These are phyloP conservation scores for Drosophila yakuba DNA, from an alignment of 1,140 invertebrate species.

Conservation along the genomic window DNA sequence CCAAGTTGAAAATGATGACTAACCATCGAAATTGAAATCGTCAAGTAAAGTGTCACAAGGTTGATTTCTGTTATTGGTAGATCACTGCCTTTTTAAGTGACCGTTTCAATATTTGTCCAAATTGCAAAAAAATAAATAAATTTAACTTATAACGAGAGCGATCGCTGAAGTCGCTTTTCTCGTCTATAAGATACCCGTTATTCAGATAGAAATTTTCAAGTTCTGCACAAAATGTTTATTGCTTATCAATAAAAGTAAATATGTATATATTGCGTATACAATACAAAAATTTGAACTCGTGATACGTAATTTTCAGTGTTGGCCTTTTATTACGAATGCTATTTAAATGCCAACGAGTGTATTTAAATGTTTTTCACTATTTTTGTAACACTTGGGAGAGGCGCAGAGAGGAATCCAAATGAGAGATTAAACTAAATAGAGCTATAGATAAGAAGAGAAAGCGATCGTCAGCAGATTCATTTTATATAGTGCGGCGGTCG, in stretches of 20 bases:
- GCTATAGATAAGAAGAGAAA: conserved; percentile 11
- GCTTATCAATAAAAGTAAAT: too few species aligned
- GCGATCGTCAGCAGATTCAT: conserved; percentile 36
- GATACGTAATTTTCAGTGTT: not conserved
- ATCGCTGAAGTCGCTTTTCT: too few species aligned
- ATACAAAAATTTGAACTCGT: too few species aligned
- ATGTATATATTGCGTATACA: too few species aligned
- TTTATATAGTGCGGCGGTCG: conserved; percentile 38
- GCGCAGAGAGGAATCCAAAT: not conserved
- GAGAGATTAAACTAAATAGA: not conserved
- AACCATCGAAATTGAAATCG: not conserved
- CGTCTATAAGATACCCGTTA: too few species aligned
- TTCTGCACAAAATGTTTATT: too few species aligned
- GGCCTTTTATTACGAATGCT: not conserved
- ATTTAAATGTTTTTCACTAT: conserved; percentile 1
- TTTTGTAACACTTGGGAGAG: conserved; percentile 4
- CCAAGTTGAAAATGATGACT: not conserved
- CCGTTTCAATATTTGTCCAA: not conserved
- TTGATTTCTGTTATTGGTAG: not conserved
- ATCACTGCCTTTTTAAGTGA: not conserved
- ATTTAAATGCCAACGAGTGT: conserved; percentile 14
- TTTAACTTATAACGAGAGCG: too few species aligned
- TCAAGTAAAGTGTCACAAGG: not conserved
- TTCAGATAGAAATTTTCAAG: too few species aligned
- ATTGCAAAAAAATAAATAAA: too few species aligned